Base-by-base conservation (phyloP, 2,797 vertebrate species). In the Phrynocephalus forsythii region DNA sequence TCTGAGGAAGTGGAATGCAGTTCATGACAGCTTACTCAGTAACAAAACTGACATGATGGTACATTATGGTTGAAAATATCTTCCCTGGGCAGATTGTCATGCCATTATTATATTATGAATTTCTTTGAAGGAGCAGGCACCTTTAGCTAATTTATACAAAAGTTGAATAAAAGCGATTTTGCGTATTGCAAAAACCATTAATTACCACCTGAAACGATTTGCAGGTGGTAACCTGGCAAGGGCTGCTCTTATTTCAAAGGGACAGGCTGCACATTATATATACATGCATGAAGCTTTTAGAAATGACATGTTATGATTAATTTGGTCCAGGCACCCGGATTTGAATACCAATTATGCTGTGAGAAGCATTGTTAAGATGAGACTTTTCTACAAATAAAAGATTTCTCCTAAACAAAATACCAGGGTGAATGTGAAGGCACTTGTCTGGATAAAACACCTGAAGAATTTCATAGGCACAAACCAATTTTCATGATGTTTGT, bases 131-230 rank as follows among this genome's bases (percentile, higher is more conserved):
- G 30, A 89, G 69, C 10, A 88, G 87, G 60, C 28, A 0, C 87
- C 91, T 90, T 26, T 18, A 38, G 69, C 33, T 50, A 77, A 87
- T 91, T 73, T 60, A n/a, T 82, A 60, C 30, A 79, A 69, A 80
- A 86, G 10, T 0, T 63, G 2, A 13, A 30, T 44, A 15, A 15
- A 60, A 81, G 5, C 6, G 6, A 16, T 81, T 1, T 7, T 18
- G 48, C 68, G 11, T 20, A 50, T 68, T 78, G 44, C 68, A 28
- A 63, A 69, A 68, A 78, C 11, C 20, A 30, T 15, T 66, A 5
- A 69, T 79, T 50, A 77, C n/a, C 66, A 2, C 24, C 50, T 73
- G 13, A 60, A 82, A 87, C 26, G 3, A n/a, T 30, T 81, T 87
- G 10, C 79, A 87, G 52, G 33, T 81, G 56, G 28, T n/a, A 81